Percentiles rank a stretch among this genome's conserved stretches.
Evolutionary conservation across 2,797 vertebrate genomes (phyloP).

Genomic region (Brachyalestes nurse): DNA sequence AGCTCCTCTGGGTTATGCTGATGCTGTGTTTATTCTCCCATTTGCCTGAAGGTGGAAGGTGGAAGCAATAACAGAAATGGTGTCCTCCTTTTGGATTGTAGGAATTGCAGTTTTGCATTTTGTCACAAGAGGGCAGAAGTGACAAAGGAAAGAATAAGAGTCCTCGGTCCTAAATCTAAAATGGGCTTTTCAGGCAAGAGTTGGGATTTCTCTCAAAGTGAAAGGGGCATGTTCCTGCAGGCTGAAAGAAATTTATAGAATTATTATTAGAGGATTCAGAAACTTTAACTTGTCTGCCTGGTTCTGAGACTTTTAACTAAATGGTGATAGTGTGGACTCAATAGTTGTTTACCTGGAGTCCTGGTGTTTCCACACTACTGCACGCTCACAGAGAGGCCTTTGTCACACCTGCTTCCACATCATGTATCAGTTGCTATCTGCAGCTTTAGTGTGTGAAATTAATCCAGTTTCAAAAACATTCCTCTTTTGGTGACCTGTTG

Average conservation of each 20-base stretch:
- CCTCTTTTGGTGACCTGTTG: neutral
- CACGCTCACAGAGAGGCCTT: conserved; percentile 16
- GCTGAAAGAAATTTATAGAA: neutral
- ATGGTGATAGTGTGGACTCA: neutral
- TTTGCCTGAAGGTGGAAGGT: neutral
- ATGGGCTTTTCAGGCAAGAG: neutral
- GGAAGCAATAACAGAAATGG: too few relatives aligned
- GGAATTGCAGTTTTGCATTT: neutral
- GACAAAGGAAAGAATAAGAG: neutral
- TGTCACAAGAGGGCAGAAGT: conserved; percentile 52
- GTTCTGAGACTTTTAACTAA: neutral
- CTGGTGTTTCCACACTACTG: conserved; percentile 23
- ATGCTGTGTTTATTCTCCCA: neutral
- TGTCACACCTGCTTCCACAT: conserved; percentile 28
- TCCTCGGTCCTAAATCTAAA: neutral
- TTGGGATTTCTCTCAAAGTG: neutral
- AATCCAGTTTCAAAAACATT: neutral
- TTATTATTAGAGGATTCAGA: neutral
- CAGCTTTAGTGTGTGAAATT: conserved; percentile 18
- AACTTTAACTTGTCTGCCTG: neutral
- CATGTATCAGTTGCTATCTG: conserved; percentile 25
- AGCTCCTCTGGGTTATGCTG: neutral
- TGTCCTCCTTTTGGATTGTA: neutral
- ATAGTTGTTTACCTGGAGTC: conserved; percentile 28
- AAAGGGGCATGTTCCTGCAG: neutral